Base-by-base conservation (phyloP, 2,888 invertebrate species). In the Proisotoma minuta region DNA sequence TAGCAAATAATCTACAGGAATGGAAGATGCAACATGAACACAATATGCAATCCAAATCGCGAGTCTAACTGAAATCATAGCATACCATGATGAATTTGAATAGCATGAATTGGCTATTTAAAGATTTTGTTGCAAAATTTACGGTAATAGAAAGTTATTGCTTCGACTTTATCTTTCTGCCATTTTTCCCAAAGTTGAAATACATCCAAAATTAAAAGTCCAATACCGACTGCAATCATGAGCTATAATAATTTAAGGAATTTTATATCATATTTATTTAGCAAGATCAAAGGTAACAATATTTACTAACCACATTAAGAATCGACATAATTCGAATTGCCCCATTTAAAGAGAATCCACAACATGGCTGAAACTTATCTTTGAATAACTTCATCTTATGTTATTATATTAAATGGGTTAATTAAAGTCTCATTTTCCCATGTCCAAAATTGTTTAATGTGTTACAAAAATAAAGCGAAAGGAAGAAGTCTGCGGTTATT, bases 301-400 rank as follows among this genome's bases (percentile, higher is more conserved):
- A 23, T 53, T 53, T n/a, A 53, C 12, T 53, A 18, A 43, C 47
- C 57, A 47, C 28, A 18, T 47, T 48, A n/a, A 10, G 26, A 24
- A 24, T 57, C n/a, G 15, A 60, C 20, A 56, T 47, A 59, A 63
- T 60, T 51, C 50, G 57, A 27, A 63, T 39, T 12, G 60, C 66
- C 39, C 63, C 60, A 51, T 51, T 47, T n/a, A 66, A 47, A 22
- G 53, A 63, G 24, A 59, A 63, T 15, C 66, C 66, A 20, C 58
- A 63, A 40, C 63, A 63, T n/a, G 66, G 66, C 39, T 66, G 60
- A 53, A 63, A 66, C 22, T 59, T 27, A 3, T 54, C 50, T 40
- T 57, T 56, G n/a, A 64, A 57, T 2, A 63, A 24, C 12, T 26
- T 28, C 64, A 61, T 63, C 23, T 15, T 39, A n/a, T n/a, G n/a